Evolutionary conservation across 1,140 invertebrate genomes (phyloP), one percentile per base, ranked within the genome.

Genomic region (Rhagoletis zephyria): DNA sequence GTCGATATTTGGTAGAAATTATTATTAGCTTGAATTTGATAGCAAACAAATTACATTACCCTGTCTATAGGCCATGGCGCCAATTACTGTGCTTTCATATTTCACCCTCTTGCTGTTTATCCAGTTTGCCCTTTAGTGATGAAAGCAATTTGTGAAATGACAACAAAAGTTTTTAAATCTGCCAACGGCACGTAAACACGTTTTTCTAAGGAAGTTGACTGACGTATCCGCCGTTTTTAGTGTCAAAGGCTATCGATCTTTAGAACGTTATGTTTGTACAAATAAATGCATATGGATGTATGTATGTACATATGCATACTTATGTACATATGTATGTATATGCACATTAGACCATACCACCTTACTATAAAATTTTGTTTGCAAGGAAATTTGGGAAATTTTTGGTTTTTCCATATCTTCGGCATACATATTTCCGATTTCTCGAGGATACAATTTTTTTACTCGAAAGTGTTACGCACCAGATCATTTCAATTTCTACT

Each of bases 161-260:
- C 64, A 67, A 30, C 16, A 67, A 30, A 81, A 30, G 16, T 14
- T 30, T 74, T 81, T 56, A 51, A 81, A 81, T n/a, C 7, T 16
- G 67, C 42, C 67, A 74, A 81, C 51, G 10, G 74, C 74, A 81
- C 74, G 74, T 30, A 81, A 81, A 81, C 74, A 81, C 74, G 74
- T n/a, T 81, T 56, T 81, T 56, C 16, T 16, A 19, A 19, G 74
- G 45, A 81, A 81, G 74, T 81, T 74, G 1, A 12, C 2, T 48
- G 70, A 16, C 70, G 51, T 74, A 48, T 74, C 70, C 70, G 70
- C 45, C 16, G 10, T 42, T 74, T 74, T 67, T 74, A 48, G 42
- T n/a, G 70, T 0, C 14, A 48, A 51, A 4, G 14, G 70, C 1
- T 48, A 81, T 30, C 56, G 74, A 56, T 59, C n/a, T 81, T 19